phyloP scores from a whole-genome alignment of 2,888 invertebrate genomes.

The Chrysolina haemoptera region DNA sequence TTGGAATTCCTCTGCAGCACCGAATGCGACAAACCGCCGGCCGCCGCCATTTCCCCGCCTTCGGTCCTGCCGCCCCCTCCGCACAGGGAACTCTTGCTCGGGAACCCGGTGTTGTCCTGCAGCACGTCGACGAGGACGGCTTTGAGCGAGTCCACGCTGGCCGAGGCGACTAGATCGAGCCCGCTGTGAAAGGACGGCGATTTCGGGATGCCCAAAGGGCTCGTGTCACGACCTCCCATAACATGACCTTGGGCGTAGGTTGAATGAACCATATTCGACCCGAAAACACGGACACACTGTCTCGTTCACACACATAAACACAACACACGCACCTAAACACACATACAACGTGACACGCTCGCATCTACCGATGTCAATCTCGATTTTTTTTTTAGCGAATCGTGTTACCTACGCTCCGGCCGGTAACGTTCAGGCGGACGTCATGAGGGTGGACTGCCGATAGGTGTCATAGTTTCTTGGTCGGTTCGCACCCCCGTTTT shows the following conservation, averaged over 20 bases:
- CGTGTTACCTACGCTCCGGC: neutral
- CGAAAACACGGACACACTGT: neutral
- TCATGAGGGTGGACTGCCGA: slow-evolving; percentile 19
- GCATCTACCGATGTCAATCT: neutral
- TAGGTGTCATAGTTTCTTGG: neutral
- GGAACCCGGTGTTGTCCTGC: slow-evolving; percentile 47
- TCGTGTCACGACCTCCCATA: slow-evolving; percentile 64
- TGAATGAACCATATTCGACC: slow-evolving; percentile 66
- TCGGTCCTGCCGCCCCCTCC: slow-evolving; percentile 22
- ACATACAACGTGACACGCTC: neutral
- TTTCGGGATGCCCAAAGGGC: slow-evolving; percentile 78
- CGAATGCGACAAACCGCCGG: slow-evolving; percentile 8
- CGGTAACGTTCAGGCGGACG: slow-evolving; percentile 17
- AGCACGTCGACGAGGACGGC: slow-evolving; percentile 66
- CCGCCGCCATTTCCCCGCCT: slow-evolving; percentile 11
- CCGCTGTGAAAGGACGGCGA: slow-evolving; percentile 92
- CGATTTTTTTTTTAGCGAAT: neutral
- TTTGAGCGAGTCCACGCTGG: slow-evolving; percentile 69
- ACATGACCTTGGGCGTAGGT: slow-evolving; percentile 68
- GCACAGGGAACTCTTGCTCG: slow-evolving; percentile 39
- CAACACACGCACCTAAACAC: too few relatives aligned
- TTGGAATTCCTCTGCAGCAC: slow-evolving; percentile 19
- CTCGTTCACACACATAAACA: slow-evolving; percentile 17
- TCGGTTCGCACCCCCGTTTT: slow-evolving; percentile 18
- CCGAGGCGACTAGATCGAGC: slow-evolving; percentile 83